Evolutionary conservation across 2,113 vertebrate species (phyloP), one percentile per base, ranked within the genome.

Genomic region (Gallinago media): DNA sequence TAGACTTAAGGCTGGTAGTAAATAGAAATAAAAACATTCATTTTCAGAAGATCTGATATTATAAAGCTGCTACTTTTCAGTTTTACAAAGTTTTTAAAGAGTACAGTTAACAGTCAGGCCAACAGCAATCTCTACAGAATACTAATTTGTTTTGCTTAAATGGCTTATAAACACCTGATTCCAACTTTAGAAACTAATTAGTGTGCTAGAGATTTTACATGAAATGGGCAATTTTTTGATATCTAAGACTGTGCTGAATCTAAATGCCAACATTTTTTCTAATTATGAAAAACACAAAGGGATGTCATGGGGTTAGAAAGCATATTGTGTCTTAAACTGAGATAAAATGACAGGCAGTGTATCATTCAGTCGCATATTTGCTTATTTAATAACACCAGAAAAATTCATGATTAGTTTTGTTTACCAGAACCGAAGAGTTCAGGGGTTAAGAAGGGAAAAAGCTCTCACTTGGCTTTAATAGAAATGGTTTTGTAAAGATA

Each of bases 111-210:
- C 66, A 85, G 19, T 15, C 13, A 76, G 79, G 58, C 52, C 66
- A 75, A 49, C 20, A 73, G 10, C 21, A 62, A 12, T 84, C 40
- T 95, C 55, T 89, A 17, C 20, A 84, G 75, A 96, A 70, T 67
- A 84, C 40, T 80, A 29, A 96, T 96, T 97, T 93, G 70, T 92
- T 94, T 97, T 55, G 50, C 52, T 92, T 95, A 95, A 95, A 82
- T 95, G 34, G 59, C 36, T 96, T 94, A 87, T 87, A 86, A 97
- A 85, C 68, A 93, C 72, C 72, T 88, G 79, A 94, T 91, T 92
- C 88, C 59, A 75, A 76, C 59, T 94, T 88, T 84, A 88, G 87
- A 92, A 97, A 84, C 44, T 92, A 97, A 96, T 97, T 95, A 94
- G 36, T 58, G 44, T 85, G 56, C 63, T 83, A 90, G 63, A 93